Percentiles rank a stretch among this genome's conserved stretches.
Evolutionary conservation across 2,113 vertebrate species (phyloP).

Genomic region (Dasypus novemcinctus): DNA sequence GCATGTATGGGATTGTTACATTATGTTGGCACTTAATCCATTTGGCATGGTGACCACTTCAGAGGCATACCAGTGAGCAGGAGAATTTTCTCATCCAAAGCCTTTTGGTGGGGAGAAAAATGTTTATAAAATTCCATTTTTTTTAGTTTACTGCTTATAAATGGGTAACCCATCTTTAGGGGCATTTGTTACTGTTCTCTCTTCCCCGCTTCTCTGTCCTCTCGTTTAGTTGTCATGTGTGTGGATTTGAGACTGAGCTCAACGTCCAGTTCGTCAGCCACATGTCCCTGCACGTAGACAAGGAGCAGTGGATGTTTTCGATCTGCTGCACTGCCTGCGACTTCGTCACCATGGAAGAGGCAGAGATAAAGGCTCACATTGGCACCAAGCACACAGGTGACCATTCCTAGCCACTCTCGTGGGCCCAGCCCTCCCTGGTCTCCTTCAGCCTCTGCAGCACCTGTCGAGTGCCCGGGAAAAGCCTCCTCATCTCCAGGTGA

Average conservation of each 20-base stretch:
- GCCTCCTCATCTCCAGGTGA: rapidly evolving
- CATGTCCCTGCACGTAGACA: conserved; percentile 99
- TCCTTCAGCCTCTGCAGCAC: not conserved
- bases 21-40: conserved; percentile 75
- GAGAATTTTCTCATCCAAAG: not conserved
- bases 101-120: not conserved
- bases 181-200: not conserved
- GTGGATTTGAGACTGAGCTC: conserved; percentile 98
- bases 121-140: not conserved
- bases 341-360: conserved; percentile 97
- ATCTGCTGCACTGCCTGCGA: conserved; percentile 96
- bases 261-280: conserved; percentile 99
- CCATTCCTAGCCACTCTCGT: not conserved
- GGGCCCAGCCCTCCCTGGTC: not conserved
- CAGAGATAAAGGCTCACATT: conserved; percentile 95
- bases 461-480: no score
- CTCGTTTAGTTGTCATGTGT: conserved; percentile 93
- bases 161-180: rapidly evolving
- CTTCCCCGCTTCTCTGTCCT: not conserved
- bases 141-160: not conserved
- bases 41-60: conserved; percentile 74
- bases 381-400: conserved; percentile 93
- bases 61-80: conserved; percentile 61
- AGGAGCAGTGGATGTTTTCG: conserved; percentile 99
- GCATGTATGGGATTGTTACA: conserved; percentile 79